phyloP scores from a whole-genome alignment of 2,797 vertebrate genomes.

The Myotis myotis region DNA sequence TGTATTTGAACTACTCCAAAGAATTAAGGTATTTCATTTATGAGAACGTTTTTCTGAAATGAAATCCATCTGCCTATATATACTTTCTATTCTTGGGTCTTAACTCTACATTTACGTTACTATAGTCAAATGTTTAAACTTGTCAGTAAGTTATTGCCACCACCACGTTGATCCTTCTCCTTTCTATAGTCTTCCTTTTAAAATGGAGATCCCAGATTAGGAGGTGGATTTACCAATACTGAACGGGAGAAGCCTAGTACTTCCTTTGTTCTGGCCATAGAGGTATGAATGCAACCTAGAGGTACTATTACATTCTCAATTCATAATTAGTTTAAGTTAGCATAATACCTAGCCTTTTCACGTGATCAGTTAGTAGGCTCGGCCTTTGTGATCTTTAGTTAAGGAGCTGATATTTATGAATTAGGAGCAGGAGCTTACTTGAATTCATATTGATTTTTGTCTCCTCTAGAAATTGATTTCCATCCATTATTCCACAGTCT shows the following conservation, averaged over 20 bases:
- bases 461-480: slow-evolving; percentile 61
- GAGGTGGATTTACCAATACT: neutral
- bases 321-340: neutral
- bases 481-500: slow-evolving; percentile 37
- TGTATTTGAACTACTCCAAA: neutral
- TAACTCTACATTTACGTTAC: neutral
- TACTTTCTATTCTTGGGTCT: neutral
- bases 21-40: neutral
- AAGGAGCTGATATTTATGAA: slow-evolving; percentile 42
- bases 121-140: neutral
- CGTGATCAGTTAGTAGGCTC: neutral
- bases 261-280: neutral
- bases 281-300: neutral
- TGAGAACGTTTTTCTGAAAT: neutral
- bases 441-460: slow-evolving; percentile 61
- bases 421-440: slow-evolving; percentile 9
- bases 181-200: neutral
- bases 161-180: neutral
- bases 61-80: neutral
- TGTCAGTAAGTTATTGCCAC: neutral
- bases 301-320: neutral
- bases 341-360: neutral
- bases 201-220: neutral
- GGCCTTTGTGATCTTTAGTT: neutral
- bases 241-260: neutral